Base-by-base conservation (phyloP, 2,888 invertebrate species). In the Silvanus unidentatus region DNA sequence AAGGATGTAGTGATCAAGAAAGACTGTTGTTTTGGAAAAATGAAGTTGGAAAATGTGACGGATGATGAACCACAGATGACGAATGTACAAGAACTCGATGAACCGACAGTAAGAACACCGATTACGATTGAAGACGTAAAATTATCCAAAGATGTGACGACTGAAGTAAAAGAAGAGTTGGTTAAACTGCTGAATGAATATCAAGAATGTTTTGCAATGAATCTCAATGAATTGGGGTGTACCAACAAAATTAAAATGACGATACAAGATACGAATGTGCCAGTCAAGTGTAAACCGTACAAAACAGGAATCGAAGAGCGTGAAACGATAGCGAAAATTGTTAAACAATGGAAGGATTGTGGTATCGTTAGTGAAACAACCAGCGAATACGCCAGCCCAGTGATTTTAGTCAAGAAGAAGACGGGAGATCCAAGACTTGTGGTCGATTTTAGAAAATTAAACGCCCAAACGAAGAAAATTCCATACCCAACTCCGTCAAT, bases 361-460 rank as follows among this genome's bases (percentile, higher is more conserved):
- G 47, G 50, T 2, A 42, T 50, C n/a, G 42, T 50, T 1, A 27
- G 16, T 28, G 45, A 48, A 40, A 48, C 48, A 1, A 45, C 13
- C 3, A 27, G 32, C 5, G 39, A 42, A 15, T 50, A 49, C 35
- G 49, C 40, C 2, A 13, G 13, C 2, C 47, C 44, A 28, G 49
- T 49, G n/a, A 30, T 54, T 11, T 32, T 54, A 28, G 53, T 54
- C 12, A 34, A n/a, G 9, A 55, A 49, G 42, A 45, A 43, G 14
- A 43, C 37, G 5, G 49, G 53, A 12, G 47, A 49, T 28, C 27
- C 45, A 29, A 14, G 52, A 28, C 16, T 55, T 11, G 53, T 55
- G 12, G 41, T 54, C 11, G 53, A 55, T 29, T 55, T 42, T 28
- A 15, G 55, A 16, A 30, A 16, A 11, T 43, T 55, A 10, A 55